Evolutionary conservation across 2,888 invertebrate genomes (phyloP).

Genomic region (Tolmerus cingulatus): DNA sequence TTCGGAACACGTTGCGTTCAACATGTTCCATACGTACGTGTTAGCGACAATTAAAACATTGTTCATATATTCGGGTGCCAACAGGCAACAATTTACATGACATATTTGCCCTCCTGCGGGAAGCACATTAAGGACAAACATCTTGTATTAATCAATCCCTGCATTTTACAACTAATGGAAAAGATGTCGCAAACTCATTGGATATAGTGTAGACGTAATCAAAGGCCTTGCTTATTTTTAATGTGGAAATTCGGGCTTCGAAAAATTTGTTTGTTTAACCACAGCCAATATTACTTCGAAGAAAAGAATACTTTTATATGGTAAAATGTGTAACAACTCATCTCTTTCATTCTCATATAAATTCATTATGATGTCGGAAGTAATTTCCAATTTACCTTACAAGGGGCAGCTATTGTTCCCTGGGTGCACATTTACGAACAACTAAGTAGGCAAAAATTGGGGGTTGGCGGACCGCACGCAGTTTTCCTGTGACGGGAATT

Average conservation of each 20-base stretch:
- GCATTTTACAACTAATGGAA: background rate
- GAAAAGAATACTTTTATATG: background rate
- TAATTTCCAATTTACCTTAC: constrained; percentile 13
- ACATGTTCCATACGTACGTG: constrained; percentile 19
- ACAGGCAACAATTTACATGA: constrained; percentile 18
- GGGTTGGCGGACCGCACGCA: background rate
- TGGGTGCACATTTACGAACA: constrained; percentile 1
- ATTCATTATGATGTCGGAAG: background rate
- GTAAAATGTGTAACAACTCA: background rate
- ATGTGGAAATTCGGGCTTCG: background rate
- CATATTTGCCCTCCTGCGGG: background rate
- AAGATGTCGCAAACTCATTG: background rate
- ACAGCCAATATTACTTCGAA: background rate
- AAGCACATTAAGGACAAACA: background rate
- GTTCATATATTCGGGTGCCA: constrained; percentile 18
- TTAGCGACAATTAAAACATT: constrained; percentile 31
- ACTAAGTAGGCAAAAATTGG: background rate
- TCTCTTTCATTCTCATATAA: background rate
- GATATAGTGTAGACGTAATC: background rate
- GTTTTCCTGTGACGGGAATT: background rate
- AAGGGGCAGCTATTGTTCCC: constrained; percentile 15
- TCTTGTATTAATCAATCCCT: background rate
- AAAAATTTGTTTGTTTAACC: background rate
- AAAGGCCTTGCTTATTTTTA: background rate
- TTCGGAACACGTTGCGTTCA: constrained; percentile 31